phyloP scores from a whole-genome alignment of 2,113 vertebrate genomes.

The Platysteira castanea region DNA sequence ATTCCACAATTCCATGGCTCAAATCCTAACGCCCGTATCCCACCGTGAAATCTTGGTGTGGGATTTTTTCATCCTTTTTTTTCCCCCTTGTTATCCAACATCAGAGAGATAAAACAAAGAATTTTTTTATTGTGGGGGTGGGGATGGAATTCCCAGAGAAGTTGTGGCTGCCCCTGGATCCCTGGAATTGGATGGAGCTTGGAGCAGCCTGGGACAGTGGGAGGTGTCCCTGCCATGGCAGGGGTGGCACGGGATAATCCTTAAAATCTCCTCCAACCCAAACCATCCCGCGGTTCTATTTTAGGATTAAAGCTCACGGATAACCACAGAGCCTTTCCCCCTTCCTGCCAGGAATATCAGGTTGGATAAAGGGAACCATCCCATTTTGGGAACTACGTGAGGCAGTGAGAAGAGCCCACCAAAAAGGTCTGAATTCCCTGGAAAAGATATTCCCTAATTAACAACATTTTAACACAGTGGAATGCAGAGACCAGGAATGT shows the following conservation, averaged over 20 bases:
- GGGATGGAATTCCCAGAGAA: background rate
- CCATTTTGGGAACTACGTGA: background rate
- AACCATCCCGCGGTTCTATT: background rate
- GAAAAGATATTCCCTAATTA: background rate
- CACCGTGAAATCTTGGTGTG: accelerated
- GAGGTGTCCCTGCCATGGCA: background rate
- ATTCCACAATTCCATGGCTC: background rate
- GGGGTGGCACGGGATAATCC: background rate
- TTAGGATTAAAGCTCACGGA: background rate
- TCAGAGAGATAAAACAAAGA: background rate
- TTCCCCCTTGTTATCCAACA: background rate
- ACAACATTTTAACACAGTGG: background rate
- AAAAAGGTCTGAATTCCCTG: background rate
- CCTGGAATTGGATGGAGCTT: background rate
- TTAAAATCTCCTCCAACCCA: background rate
- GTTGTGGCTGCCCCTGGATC: background rate
- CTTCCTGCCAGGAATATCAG: accelerated
- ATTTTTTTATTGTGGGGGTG: no score
- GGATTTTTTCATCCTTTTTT: background rate
- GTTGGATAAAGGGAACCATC: background rate
- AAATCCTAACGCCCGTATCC: background rate
- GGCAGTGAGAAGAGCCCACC: background rate
- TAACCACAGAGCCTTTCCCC: background rate
- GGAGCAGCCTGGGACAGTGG: accelerated
- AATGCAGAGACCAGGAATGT: background rate